Evolutionary conservation across 2,113 vertebrate species (phyloP), one percentile per base, ranked within the genome.

Genomic region (Podarcis muralis): DNA sequence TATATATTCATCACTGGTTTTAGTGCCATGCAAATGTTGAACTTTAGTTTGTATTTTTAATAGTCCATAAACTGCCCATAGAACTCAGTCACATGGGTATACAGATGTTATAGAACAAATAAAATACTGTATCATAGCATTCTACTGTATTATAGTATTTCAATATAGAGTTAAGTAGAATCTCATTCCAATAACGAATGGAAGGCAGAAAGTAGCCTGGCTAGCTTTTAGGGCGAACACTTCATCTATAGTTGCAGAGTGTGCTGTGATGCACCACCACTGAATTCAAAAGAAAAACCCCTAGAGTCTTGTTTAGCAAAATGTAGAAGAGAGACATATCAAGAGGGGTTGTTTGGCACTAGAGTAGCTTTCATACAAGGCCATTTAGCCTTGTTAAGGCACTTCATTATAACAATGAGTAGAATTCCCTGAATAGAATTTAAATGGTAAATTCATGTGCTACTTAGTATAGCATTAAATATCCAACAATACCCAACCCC

Each of bases 241-340:
- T 35, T 5, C 82, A 35, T 76, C 15, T 81, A 91, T 4, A 79
- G 43, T 30, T 68, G 8, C 32, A 57, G 13, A 62, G 59, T 76
- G 11, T 0, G 1, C 25, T 20, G 84, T 23, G 18, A 2, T 57
- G 66, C 87, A 88, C 43, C 87, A 69, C 37, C 66, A 77, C 11
- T 78, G 66, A 3, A 40, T 92, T 84, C 35, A 88, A 85, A 84
- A 27, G 15, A 90, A 90, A 72, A 40, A 78, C 89, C 15, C 53
- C 74, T 88, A 88, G 4, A 15, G 88, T 84, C 82, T 75, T 77
- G 11, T 69, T 30, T 62, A 75, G 69, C 30, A n/a, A 43, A 65
- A 75, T 16, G 69, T 40, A 65, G 74, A 48, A 81, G 11, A 20
- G n/a, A 72, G 30, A 35, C 23, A 35, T 16, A 30, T 81, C 30